phyloP scores from a whole-genome alignment of 2,113 vertebrate species.

The Leucosticte australis region DNA sequence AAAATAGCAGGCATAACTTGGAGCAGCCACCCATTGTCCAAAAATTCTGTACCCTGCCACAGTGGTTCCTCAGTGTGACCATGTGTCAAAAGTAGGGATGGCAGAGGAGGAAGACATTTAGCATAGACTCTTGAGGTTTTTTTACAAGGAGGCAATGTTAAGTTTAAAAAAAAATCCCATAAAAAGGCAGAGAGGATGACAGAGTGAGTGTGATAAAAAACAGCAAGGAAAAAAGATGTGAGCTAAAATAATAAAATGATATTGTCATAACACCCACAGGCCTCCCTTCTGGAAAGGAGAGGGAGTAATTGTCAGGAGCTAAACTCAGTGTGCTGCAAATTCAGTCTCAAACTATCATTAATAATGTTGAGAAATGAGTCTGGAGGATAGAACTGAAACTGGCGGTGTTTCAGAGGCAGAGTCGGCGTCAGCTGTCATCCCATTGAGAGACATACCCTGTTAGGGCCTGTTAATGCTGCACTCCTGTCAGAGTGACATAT shows the following conservation, averaged over 20 bases:
- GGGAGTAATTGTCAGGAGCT: not conserved
- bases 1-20: not conserved
- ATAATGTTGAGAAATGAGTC: constrained; percentile 56
- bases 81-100: accelerated
- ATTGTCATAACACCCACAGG: constrained; percentile 30
- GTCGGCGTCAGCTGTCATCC: not conserved
- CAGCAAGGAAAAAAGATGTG: not conserved
- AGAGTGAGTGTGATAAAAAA: not conserved
- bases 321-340: constrained; percentile 24
- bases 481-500: constrained; percentile 50
- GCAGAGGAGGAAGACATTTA: not conserved
- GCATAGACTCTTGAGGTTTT: not conserved
- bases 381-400: constrained; percentile 21
- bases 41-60: not conserved
- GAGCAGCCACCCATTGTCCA: not conserved
- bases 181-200: not conserved
- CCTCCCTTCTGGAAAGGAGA: constrained; percentile 30
- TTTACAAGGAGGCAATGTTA: not conserved
- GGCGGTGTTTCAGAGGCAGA: constrained; percentile 47
- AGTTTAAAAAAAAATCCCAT: not conserved
- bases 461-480: constrained; percentile 46
- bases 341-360: constrained; percentile 39
- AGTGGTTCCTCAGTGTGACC: not conserved
- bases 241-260: constrained; percentile 5
- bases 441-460: constrained; percentile 1